Evolutionary conservation across 1,140 invertebrate species (phyloP).

Genomic region (Pseudoatta argentina): DNA sequence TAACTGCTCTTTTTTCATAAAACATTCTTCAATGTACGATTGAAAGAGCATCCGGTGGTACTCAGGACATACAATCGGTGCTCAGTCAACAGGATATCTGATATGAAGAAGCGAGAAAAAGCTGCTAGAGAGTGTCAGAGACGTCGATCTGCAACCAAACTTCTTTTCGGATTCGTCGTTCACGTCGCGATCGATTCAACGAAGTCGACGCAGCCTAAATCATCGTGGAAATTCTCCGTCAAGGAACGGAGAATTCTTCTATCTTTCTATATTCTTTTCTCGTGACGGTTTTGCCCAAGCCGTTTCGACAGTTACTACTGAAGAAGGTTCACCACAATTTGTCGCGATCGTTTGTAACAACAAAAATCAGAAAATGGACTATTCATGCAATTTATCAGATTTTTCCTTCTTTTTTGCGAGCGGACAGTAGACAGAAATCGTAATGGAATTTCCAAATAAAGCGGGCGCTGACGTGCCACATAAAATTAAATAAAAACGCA

Average conservation of each 20-base stretch:
- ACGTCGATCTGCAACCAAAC: slow-evolving; percentile 49
- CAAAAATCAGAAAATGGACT: background rate
- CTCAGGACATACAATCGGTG: slow-evolving; percentile 6
- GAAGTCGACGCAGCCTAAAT: slow-evolving; percentile 60
- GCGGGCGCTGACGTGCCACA: background rate
- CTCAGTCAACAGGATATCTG: slow-evolving; percentile 19
- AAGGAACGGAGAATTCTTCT: background rate
- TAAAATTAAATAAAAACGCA: slow-evolving; percentile 22
- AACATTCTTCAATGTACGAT: background rate
- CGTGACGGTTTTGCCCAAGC: background rate
- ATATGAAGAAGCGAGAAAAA: slow-evolving; percentile 39
- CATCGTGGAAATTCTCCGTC: slow-evolving; percentile 63
- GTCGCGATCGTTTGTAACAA: background rate
- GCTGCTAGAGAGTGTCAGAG: slow-evolving; percentile 45
- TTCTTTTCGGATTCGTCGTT: slow-evolving; percentile 68
- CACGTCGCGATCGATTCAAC: slow-evolving; percentile 65
- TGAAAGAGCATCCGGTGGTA: slow-evolving; percentile 33
- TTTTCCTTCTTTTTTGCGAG: background rate
- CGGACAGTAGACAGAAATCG: background rate
- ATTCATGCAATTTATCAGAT: slow-evolving; percentile 32
- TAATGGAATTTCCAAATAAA: slow-evolving; percentile 27
- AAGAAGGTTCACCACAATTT: slow-evolving; percentile 32
- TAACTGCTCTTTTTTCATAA: background rate
- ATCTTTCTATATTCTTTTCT: background rate
- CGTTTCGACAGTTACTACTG: background rate